phyloP scores from a whole-genome alignment of 2,888 invertebrate species.

The Epiperipatus broadwayi region DNA sequence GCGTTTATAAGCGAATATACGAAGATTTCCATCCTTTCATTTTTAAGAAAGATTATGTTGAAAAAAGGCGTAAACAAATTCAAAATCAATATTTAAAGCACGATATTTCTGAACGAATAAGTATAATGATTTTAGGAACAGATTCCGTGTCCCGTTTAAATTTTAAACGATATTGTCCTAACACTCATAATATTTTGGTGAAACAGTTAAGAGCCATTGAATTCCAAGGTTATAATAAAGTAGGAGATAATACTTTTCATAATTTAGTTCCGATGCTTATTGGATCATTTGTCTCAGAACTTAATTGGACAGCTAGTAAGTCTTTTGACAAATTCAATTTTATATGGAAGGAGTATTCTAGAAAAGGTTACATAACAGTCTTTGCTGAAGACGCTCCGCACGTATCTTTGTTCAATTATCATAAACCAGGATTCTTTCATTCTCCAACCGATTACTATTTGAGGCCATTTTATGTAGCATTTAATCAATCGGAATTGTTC shows the following conservation, averaged over 20 bases:
- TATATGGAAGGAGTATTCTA: constrained; percentile 59
- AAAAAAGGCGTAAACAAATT: too few relatives aligned
- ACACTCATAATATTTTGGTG: constrained; percentile 41
- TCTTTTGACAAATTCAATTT: constrained; percentile 50
- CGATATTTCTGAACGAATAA: constrained; percentile 33
- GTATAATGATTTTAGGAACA: constrained; percentile 58
- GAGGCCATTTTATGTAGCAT: constrained; percentile 45
- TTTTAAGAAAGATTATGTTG: too few relatives aligned
- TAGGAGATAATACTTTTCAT: constrained; percentile 82
- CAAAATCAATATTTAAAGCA: too few relatives aligned
- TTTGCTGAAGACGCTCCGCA: constrained; percentile 62
- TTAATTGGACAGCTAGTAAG: constrained; percentile 16
- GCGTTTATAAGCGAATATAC: too few relatives aligned
- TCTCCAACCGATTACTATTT: constrained; percentile 69
- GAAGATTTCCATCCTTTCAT: too few relatives aligned
- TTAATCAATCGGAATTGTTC: constrained; percentile 19
- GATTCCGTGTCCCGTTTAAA: constrained; percentile 70
- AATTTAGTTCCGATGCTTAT: constrained; percentile 62
- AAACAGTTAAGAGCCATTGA: constrained; percentile 45
- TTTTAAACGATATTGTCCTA: constrained; percentile 61
- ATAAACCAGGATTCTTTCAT: constrained; percentile 50
- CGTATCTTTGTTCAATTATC: constrained; percentile 60
- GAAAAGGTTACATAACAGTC: constrained; percentile 51
- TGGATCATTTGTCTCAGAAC: constrained; percentile 32
- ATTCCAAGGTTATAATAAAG: constrained; percentile 72